Percentiles rank a stretch among this genome's conserved stretches.
phyloP scores from a whole-genome alignment of 2,888 invertebrate genomes.

The Drosophila meridionalis region DNA sequence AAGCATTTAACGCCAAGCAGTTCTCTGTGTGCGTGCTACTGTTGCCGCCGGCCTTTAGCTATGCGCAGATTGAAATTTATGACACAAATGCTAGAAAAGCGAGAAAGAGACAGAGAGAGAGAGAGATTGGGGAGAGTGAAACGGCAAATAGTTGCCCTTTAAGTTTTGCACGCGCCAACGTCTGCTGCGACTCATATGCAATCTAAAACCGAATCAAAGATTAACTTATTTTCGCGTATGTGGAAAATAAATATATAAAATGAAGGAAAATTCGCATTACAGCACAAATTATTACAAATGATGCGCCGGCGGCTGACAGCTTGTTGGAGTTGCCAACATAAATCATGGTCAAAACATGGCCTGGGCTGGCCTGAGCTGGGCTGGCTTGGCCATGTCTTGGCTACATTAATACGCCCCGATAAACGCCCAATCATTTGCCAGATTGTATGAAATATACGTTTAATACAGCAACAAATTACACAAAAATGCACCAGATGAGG shows the following conservation, averaged over 20 bases:
- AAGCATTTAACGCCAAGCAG: constrained; percentile 54
- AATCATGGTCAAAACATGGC: constrained; percentile 55
- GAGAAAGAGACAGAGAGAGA: background rate
- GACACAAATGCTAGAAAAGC: constrained; percentile 32
- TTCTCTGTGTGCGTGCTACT: constrained; percentile 2
- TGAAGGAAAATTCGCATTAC: constrained; percentile 46
- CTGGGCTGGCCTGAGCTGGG: constrained; percentile 10
- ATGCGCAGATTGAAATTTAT: constrained; percentile 72
- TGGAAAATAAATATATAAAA: background rate
- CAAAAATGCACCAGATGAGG: background rate
- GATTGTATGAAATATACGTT: constrained; percentile 21
- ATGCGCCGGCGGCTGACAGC: constrained; percentile 66
- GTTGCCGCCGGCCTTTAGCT: constrained; percentile 31
- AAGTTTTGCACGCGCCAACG: constrained; percentile 17
- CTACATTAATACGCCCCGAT: constrained; percentile 66
- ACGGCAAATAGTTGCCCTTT: constrained; percentile 14
- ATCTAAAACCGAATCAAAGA: constrained; percentile 22
- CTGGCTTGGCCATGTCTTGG: constrained; percentile 17
- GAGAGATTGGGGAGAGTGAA: background rate
- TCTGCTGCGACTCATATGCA: constrained; percentile 4
- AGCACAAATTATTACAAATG: constrained; percentile 77
- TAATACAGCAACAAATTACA: background rate
- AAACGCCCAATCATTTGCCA: constrained; percentile 68
- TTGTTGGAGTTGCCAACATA: constrained; percentile 58
- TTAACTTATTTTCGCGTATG: constrained; percentile 37